Evolutionary conservation across 2,888 invertebrate species (phyloP), one percentile per base, ranked within the genome.

Genomic region (Trichopria drosophilae): DNA sequence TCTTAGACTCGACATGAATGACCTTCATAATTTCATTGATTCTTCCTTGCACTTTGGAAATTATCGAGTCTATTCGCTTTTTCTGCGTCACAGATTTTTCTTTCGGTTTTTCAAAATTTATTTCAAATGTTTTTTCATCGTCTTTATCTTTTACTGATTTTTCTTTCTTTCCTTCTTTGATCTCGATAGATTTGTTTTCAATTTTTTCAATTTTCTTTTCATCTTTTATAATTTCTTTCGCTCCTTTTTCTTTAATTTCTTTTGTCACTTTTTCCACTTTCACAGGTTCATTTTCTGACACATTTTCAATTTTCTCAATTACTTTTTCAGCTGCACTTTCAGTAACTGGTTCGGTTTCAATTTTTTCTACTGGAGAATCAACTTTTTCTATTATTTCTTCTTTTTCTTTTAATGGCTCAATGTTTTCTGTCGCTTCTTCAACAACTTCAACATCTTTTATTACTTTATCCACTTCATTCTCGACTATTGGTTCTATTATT

Each of bases 1-100:
- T n/a, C n/a, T n/a, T n/a, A n/a, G 53, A 31, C 45, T 56, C 47
- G 13, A 55, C 58, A 7, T 58, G 53, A 10, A 52, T 41, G 53
- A 62, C 45, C 24, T 59, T 53, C 16, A 58, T 32, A 24, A 61
- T 53, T 15, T 58, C 54, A n/a, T 57, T 54, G 9, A 55, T 15
- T 4, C 44, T 56, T 1, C 37, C 37, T 13, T 53, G 49, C 24
- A 45, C 53, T 4, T 51, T 32, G 1, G 42, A 36, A n/a, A 51
- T 32, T 3, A 19, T 31, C 18, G 16, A 24, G 16, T 32, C 39
- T 24, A 29, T 32, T 4, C 44, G n/a, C n/a, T n/a, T n/a, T n/a
- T n/a, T n/a, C n/a, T n/a, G n/a, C n/a, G n/a, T n/a, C 26, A 10
- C 7, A 10, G 50, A 24, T 20, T 43, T 26, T 29, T 52, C 53